Evolutionary conservation across 2,888 invertebrate species (phyloP), one percentile per base, ranked within the genome.

Genomic region (Germaria angustata): DNA sequence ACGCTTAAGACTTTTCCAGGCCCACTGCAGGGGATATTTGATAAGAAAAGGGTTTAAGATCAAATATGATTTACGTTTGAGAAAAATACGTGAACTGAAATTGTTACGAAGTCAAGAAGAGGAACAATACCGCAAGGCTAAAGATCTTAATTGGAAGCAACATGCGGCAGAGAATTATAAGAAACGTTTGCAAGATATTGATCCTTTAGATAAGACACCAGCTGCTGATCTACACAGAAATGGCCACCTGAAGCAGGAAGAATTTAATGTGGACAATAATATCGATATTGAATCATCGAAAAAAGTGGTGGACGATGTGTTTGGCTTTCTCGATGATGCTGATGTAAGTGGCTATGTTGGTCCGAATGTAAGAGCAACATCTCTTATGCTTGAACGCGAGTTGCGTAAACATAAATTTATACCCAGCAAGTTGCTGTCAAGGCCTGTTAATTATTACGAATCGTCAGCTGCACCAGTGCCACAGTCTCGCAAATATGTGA

Each of bases 11-110:
- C 93, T 93, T 49, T 90, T 98, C 41, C 97, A 98, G 93, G 95
- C 96, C 0, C 89, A 92, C 53, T 95, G 95, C 87, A 94, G 95
- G 84, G 98, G 97, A 0, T 95, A 94, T 88, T 91, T 97, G 83
- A 92, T 95, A 0, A 93, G 94, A 69, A 85, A 84, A 17, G 86
- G 86, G 3, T 89, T 86, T 65, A 59, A 69, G 5, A n/a, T 39
- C 0, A 86, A 86, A 20, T 77, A 87, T 92, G 41, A 92, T 76
- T 86, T 88, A 84, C 88, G 86, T 53, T 85, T 86, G 77, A 86
- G 84, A n/a, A 81, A 86, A 15, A 80, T 85, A 0, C 83, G 85
- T 11, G 81, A 86, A 9, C 61, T 87, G 22, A 80, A 86, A 32
- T 79, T 86, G 1, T 68, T 85, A 7, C 92, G 94, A 84, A 92